A percentile compares a stretch with the other conserved stretches of the same genome.
phyloP scores from a whole-genome alignment of 1,140 invertebrate genomes.

The Chrysoperla carnea region DNA sequence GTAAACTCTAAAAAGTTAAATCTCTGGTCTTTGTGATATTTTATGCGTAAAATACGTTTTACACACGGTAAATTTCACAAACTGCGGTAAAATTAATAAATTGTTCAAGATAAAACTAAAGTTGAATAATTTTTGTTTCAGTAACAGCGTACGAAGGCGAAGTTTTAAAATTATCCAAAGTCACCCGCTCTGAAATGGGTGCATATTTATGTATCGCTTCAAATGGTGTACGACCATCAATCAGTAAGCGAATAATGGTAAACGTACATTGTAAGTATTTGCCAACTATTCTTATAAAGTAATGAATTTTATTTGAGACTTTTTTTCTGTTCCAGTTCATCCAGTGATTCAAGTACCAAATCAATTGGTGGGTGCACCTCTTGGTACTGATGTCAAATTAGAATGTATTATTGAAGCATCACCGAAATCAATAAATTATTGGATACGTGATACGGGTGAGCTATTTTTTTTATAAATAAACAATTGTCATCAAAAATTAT shows the following conservation, averaged over 20 bases:
- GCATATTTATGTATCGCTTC: constrained; percentile 33
- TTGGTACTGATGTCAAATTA: constrained; percentile 60
- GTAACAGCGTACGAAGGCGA: constrained; percentile 22
- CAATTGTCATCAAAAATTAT: no score
- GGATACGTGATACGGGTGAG: constrained; percentile 58
- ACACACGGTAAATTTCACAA: no score
- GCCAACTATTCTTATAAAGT: background rate
- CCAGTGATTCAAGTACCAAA: constrained; percentile 69
- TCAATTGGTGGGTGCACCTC: constrained; percentile 62
- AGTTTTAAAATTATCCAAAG: constrained; percentile 22
- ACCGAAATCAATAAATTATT: constrained; percentile 68
- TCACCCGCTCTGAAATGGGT: constrained; percentile 23
- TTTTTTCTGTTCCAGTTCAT: constrained; percentile 36
- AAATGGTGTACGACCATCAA: constrained; percentile 63
- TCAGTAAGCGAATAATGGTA: constrained; percentile 57
- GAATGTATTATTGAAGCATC: constrained; percentile 75
- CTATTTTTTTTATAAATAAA: constrained; percentile 2
- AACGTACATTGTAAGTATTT: constrained; percentile 55
- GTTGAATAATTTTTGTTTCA: constrained; percentile 6
- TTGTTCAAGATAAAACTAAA: no score
- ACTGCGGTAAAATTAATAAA: no score
- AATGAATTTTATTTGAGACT: background rate
- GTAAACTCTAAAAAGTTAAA: no score
- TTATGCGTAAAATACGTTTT: no score
- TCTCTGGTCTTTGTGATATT: no score